phyloP scores from a whole-genome alignment of 2,888 invertebrate genomes.

The Xylota sylvarum region DNA sequence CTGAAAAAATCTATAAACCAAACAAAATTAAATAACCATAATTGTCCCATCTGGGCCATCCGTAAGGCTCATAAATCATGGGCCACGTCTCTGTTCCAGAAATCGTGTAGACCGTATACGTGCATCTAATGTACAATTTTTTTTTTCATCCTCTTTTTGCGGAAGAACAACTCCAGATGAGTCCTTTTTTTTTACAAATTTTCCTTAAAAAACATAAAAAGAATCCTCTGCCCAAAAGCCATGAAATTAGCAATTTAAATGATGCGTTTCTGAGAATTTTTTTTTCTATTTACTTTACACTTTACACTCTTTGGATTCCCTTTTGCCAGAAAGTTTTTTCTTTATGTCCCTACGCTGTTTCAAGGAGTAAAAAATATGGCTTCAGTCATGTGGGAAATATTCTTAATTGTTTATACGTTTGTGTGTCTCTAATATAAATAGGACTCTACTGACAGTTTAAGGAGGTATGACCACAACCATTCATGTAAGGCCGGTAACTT shows the following conservation, averaged over 20 bases:
- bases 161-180: not conserved
- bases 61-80: not conserved
- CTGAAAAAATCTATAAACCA: not conserved
- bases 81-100: not conserved
- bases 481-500: no score
- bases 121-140: not conserved
- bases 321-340: not conserved
- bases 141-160: not conserved
- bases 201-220: not conserved
- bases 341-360: not conserved
- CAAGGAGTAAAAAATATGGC: not conserved
- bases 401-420: not conserved
- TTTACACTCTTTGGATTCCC: not conserved
- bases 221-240: not conserved
- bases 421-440: no score
- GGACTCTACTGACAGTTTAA: no score
- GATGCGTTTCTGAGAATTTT: not conserved
- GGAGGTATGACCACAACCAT: no score
- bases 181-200: not conserved
- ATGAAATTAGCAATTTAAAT: conserved; percentile 3
- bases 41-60: not conserved
- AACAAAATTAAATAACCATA: not conserved
- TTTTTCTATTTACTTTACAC: conserved; percentile 7
- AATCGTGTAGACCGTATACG: not conserved
- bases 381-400: not conserved